These are phyloP conservation scores for Chiridota heheva DNA, from an alignment of 35 echinoderm and acorn worm genomes.

Conservation along the genomic window DNA sequence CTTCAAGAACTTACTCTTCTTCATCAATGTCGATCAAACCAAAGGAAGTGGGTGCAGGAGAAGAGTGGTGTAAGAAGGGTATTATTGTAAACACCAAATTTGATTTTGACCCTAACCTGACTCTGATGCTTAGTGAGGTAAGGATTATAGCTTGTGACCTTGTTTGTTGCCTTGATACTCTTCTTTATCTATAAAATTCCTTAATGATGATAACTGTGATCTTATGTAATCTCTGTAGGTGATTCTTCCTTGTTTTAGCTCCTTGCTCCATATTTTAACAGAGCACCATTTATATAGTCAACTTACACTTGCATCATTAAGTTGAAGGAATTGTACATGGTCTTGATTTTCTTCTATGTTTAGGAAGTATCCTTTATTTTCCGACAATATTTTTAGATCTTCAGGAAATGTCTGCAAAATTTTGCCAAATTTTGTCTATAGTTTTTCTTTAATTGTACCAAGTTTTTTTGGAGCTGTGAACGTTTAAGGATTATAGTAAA, in stretches of 20 bases:
- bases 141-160: constrained; percentile 14
- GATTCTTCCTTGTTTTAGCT: background rate
- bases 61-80: constrained; percentile 60
- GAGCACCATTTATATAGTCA: background rate
- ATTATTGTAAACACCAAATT: constrained; percentile 51
- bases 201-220: background rate
- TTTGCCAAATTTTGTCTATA: no score
- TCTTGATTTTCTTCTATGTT: no score
- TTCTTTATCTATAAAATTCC: background rate
- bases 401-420: no score
- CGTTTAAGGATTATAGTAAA: no score
- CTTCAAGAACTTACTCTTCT: constrained; percentile 34
- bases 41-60: background rate
- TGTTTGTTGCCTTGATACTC: no score
- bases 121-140: constrained; percentile 77
- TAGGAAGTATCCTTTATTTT: no score
- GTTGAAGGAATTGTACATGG: no score
- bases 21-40: constrained; percentile 42
- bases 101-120: constrained; percentile 68
- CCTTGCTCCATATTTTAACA: background rate
- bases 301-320: background rate
- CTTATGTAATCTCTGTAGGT: no score
- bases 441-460: no score
- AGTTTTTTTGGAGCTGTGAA: no score
- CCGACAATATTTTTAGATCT: no score